Base-by-base conservation (phyloP, 2,113 vertebrate species). In the Lamprotornis superbus region DNA sequence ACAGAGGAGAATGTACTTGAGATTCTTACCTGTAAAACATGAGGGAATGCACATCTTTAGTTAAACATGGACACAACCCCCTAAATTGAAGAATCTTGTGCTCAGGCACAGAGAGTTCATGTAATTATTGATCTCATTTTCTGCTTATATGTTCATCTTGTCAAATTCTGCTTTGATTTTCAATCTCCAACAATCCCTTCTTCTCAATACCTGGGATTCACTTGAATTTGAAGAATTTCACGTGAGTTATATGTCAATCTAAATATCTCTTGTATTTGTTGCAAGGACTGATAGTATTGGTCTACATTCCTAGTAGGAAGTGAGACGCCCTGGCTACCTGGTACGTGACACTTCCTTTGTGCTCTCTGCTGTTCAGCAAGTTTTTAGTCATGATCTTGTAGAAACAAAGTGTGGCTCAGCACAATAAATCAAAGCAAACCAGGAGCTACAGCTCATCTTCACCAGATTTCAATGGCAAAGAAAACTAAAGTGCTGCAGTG, bases 401-500 rank as follows among this genome's bases (percentile, higher is more conserved):
- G 47, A 78, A 85, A 76, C 4, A 47, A 85, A 65, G 5, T 22
- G 25, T 22, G 11, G 24, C 25, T 69, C 46, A 84, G 50, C 12
- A 56, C 18, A 79, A 37, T 56, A 71, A 93, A 82, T 39, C 52
- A 59, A 75, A 47, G 10, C 18, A 76, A 60, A 79, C 39, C 52
- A 42, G 19, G 30, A 87, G 10, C 35, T 82, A 44, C 1, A 67
- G 23, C 28, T 91, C 39, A 39, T 68, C 46, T 35, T 70, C 30
- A 12, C 35, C 0, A 0, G 15, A 42, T 35, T 5, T 0, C 60
- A 68, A 2, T 22, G 23, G 9, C 65, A 88, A 24, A 28, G 67
- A 52, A 75, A 83, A 21, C 14, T 22, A 1, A 60, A 90, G 47
- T 64, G 40, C 44, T 85, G 85, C 79, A 88, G 52, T 82, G 60